phyloP scores from a whole-genome alignment of 2,113 vertebrate species.

The Passer montanus region DNA sequence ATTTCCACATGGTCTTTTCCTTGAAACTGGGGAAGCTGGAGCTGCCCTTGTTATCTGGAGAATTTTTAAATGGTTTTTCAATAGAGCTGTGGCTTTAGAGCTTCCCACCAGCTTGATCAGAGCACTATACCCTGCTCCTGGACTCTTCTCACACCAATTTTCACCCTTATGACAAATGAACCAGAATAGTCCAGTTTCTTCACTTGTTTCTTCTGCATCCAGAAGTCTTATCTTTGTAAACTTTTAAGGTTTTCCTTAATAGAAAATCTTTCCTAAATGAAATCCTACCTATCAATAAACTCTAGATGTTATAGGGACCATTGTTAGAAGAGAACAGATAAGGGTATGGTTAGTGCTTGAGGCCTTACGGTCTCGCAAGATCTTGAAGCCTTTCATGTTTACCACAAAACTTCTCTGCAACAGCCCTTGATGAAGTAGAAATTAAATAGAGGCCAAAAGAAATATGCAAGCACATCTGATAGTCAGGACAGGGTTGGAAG shows the following conservation, averaged over 20 bases:
- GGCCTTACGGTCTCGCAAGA: neutral
- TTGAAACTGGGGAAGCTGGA: neutral
- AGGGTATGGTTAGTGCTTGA: neutral
- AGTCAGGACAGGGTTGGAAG: rapidly evolving
- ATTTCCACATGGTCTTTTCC: rapidly evolving
- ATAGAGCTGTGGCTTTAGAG: neutral
- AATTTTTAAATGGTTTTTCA: neutral
- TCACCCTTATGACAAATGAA: neutral
- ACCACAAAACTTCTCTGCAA: neutral
- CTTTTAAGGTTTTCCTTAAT: neutral
- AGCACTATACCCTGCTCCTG: neutral
- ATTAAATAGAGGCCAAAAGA: neutral
- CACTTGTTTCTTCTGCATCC: neutral
- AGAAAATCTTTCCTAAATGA: neutral
- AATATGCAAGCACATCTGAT: neutral
- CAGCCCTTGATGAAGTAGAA: neutral
- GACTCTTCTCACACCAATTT: neutral
- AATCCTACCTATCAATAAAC: neutral
- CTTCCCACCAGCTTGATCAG: neutral
- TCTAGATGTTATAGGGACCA: neutral
- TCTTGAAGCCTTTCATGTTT: neutral
- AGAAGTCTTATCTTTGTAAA: neutral
- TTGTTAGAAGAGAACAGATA: neutral
- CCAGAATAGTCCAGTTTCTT: neutral
- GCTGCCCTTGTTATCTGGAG: rapidly evolving